Conservation (phyloP, 2,113 vertebrate genomes). For the Dinomys branickii region DNA sequence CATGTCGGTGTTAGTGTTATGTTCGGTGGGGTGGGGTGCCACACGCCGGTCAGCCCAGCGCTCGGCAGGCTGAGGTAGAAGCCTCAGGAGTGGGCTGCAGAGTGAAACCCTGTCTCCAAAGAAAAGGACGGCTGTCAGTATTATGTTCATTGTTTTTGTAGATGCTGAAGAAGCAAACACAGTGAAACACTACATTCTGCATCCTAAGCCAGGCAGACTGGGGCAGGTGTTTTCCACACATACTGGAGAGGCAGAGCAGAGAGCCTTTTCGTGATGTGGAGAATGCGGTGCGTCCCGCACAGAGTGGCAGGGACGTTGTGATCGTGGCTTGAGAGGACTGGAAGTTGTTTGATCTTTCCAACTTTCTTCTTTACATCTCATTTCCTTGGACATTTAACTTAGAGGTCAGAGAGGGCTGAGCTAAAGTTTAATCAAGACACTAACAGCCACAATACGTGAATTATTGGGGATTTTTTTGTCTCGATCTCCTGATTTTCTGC, state of each 20-base stretch:
- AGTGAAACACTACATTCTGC: no score
- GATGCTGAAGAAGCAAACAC: background rate
- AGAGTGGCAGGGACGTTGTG: rapidly evolving
- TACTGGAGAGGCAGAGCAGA: background rate
- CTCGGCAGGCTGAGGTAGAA: background rate
- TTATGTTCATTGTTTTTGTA: background rate
- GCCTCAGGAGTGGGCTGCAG: background rate
- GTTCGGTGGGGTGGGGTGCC: background rate
- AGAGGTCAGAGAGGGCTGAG: background rate
- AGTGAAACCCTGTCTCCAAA: background rate
- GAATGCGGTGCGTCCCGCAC: background rate
- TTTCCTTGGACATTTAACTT: background rate
- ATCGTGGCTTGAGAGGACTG: rapidly evolving
- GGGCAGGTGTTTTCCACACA: background rate
- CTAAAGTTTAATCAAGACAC: background rate
- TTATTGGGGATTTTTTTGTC: background rate
- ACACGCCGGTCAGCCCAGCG: background rate
- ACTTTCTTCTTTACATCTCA: background rate
- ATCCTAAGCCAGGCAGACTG: background rate
- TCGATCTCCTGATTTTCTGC: background rate
- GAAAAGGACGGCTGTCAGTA: background rate
- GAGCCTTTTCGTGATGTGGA: background rate
- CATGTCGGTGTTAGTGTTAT: background rate
- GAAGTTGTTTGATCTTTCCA: background rate
- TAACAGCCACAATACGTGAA: background rate